These are phyloP conservation scores for Leptinotarsa lineolata DNA, from an alignment of 1,140 invertebrate species.

Conservation along the genomic window DNA sequence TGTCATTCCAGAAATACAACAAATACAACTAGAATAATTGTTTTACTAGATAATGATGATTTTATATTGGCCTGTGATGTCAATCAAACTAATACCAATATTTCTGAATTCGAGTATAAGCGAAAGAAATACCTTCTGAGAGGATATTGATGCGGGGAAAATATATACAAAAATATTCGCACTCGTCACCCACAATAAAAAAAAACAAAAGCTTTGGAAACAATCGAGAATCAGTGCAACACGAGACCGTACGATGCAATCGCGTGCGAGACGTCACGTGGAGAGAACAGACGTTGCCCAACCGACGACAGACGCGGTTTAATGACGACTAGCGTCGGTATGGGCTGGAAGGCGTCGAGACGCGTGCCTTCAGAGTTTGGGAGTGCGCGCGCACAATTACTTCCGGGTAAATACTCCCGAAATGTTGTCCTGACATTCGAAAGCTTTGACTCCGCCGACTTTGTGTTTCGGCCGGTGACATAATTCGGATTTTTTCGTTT, in stretches of 20 bases:
- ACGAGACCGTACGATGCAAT: constrained; percentile 15
- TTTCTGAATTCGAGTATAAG: too few relatives aligned
- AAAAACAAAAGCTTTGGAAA: neutral
- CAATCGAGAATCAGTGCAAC: neutral
- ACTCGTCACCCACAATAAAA: constrained; percentile 11
- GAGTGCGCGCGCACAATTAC: constrained; percentile 42
- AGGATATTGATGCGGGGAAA: constrained; percentile 6
- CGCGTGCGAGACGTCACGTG: constrained; percentile 31
- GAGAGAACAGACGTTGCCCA: constrained; percentile 31
- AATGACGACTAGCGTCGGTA: constrained; percentile 49
- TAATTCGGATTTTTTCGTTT: constrained; percentile 10
- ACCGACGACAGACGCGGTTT: constrained; percentile 38
- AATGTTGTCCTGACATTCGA: constrained; percentile 31
- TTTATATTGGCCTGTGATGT: too few relatives aligned
- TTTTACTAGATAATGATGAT: too few relatives aligned
- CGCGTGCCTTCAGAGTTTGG: constrained; percentile 42
- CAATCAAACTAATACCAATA: too few relatives aligned
- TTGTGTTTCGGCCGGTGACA: constrained; percentile 25
- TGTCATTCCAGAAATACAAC: too few relatives aligned
- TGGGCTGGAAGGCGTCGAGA: constrained; percentile 44
- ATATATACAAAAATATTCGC: constrained; percentile 25
- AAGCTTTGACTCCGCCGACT: constrained; percentile 15
- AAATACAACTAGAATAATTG: too few relatives aligned
- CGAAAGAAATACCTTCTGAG: neutral
- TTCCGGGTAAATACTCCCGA: constrained; percentile 40